These are phyloP conservation scores for Bovichtus variegatus DNA, from an alignment of 2,797 vertebrate species.

Conservation along the genomic window DNA sequence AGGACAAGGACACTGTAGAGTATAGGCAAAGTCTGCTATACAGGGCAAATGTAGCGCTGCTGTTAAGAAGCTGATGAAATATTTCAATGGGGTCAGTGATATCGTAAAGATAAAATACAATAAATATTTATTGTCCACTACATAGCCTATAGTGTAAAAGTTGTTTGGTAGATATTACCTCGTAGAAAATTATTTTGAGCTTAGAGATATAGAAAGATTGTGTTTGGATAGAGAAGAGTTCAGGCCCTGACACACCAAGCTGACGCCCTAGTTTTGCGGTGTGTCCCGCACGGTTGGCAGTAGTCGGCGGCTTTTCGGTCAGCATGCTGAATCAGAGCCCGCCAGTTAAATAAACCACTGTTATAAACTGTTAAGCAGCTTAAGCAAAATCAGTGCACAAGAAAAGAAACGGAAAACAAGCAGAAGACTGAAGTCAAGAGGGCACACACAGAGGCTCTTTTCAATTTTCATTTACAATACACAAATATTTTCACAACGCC, in stretches of 20 bases:
- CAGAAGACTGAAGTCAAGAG: too few species aligned
- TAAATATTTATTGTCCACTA: neutral
- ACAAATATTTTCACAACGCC: too few species aligned
- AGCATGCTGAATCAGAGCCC: too few species aligned
- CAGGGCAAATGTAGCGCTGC: neutral
- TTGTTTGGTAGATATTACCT: neutral
- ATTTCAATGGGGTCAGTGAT: neutral
- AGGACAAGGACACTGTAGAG: constrained; percentile 31
- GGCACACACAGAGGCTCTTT: too few species aligned
- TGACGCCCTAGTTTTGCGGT: too few species aligned
- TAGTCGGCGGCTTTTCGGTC: too few species aligned
- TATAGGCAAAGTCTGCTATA: neutral
- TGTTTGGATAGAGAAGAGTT: neutral
- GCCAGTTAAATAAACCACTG: too few species aligned
- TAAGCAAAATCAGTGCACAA: too few species aligned
- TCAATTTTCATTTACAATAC: too few species aligned
- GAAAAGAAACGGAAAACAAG: too few species aligned
- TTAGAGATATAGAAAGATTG: neutral
- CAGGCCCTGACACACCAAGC: neutral
- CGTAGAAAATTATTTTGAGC: neutral
- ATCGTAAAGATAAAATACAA: neutral
- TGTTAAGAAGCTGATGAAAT: neutral
- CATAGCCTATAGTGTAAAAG: neutral
- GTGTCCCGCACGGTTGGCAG: too few species aligned
- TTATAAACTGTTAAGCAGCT: too few species aligned